Percentiles rank a stretch among this genome's conserved stretches.
These are phyloP conservation scores for Acipenser ruthenus DNA, from an alignment of 2,797 vertebrate species.

Conservation along the genomic window DNA sequence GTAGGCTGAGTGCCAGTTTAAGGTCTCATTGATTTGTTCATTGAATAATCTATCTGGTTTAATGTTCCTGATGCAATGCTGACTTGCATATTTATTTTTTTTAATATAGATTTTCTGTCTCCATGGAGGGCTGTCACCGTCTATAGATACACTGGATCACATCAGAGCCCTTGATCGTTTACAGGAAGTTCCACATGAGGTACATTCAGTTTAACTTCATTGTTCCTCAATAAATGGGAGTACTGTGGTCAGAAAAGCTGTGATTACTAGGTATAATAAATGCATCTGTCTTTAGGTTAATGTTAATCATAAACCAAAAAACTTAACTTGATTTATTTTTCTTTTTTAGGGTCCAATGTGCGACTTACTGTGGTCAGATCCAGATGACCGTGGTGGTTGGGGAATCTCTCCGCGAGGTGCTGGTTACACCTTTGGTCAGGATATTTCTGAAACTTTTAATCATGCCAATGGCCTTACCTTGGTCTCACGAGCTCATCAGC, in stretches of 20 bases:
- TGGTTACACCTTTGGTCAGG: conserved; percentile 94
- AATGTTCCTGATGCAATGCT: not conserved
- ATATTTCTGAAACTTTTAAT: conserved; percentile 96
- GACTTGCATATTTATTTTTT: not conserved
- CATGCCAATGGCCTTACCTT: conserved; percentile 92
- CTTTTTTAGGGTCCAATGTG: conserved; percentile 86
- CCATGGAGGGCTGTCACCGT: conserved; percentile 86
- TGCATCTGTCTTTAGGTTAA: not conserved
- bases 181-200: conserved; percentile 93
- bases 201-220: conserved; percentile 30
- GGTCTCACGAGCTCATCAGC: conserved; percentile 93
- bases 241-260: not conserved
- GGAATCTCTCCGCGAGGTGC: conserved; percentile 93
- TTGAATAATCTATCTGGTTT: not conserved
- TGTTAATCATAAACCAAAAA: not conserved
- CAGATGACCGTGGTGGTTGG: conserved; percentile 94
- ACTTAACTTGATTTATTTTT: conserved; percentile 10
- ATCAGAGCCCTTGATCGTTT: conserved; percentile 91
- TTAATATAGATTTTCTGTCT: conserved; percentile 83
- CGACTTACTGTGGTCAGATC: conserved; percentile 93
- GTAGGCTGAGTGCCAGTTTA: not conserved
- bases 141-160: conserved; percentile 95
- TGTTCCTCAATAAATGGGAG: not conserved
- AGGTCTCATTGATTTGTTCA: not conserved
- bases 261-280: too few species aligned